Percentiles rank a stretch among this genome's conserved stretches.
These are phyloP conservation scores for Pandemis cinnamomeana DNA, from an alignment of 2,888 invertebrate genomes.

Conservation along the genomic window DNA sequence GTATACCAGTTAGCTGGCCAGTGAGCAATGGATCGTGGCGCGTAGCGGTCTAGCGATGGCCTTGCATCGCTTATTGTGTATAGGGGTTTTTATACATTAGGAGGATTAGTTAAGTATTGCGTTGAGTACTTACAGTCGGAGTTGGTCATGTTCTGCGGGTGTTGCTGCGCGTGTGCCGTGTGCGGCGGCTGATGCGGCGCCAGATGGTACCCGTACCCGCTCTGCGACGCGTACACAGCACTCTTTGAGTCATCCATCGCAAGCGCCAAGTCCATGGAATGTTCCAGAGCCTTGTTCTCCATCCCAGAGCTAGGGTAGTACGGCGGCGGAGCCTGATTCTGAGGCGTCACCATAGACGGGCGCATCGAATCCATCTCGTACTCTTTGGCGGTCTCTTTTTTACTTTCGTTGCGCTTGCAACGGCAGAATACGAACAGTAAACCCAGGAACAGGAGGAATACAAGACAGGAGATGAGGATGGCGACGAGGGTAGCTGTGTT, in stretches of 20 bases:
- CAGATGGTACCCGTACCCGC: constrained; percentile 93
- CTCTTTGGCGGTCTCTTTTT: constrained; percentile 93
- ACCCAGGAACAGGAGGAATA: constrained; percentile 90
- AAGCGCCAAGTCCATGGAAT: constrained; percentile 93
- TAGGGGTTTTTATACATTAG: too few relatives aligned
- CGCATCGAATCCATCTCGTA: constrained; percentile 96
- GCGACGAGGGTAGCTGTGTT: constrained; percentile 92
- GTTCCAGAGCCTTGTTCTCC: constrained; percentile 96
- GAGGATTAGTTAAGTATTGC: neutral
- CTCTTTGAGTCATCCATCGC: constrained; percentile 94
- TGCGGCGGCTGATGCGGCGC: constrained; percentile 79
- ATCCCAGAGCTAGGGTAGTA: constrained; percentile 93
- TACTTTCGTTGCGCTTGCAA: constrained; percentile 91
- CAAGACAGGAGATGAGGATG: constrained; percentile 91
- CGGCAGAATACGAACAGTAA: constrained; percentile 93
- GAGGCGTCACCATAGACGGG: constrained; percentile 93
- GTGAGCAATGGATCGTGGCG: too few relatives aligned
- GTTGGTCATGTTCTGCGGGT: constrained; percentile 88
- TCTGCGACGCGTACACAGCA: constrained; percentile 92
- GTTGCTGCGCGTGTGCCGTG: constrained; percentile 65
- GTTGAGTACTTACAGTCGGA: constrained; percentile 88
- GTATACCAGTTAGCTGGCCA: too few relatives aligned
- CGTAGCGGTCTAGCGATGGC: too few relatives aligned
- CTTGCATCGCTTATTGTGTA: too few relatives aligned
- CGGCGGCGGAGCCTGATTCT: constrained; percentile 94